A percentile compares a stretch with the other conserved stretches of the same genome.
phyloP scores from a whole-genome alignment of 2,888 invertebrate species.

The Myopa tessellatipennis region DNA sequence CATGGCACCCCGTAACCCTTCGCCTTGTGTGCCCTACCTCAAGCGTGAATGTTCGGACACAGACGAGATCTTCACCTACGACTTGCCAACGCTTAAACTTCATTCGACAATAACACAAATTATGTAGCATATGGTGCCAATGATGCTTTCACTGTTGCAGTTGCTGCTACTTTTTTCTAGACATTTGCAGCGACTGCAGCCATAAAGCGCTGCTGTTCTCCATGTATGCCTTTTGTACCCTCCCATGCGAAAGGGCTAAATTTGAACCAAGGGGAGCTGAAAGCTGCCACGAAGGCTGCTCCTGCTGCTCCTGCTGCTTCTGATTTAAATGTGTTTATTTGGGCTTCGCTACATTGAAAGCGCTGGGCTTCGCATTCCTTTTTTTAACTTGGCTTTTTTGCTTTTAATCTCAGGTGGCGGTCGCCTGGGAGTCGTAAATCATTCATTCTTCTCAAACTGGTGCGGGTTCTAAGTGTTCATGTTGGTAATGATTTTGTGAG shows the following conservation, averaged over 20 bases:
- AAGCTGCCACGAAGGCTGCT: constrained; percentile 3
- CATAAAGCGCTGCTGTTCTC: background rate
- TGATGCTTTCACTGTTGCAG: constrained; percentile 54
- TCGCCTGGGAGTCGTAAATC: constrained; percentile 67
- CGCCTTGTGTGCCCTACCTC: no score
- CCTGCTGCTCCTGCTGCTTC: constrained; percentile 42
- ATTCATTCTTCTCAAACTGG: constrained; percentile 42
- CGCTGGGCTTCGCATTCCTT: constrained; percentile 33
- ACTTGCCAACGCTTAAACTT: constrained; percentile 50
- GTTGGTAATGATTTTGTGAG: constrained; percentile 16
- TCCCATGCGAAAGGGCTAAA: constrained; percentile 19
- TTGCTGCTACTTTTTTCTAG: constrained; percentile 35
- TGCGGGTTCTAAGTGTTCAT: constrained; percentile 8
- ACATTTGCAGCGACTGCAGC: background rate
- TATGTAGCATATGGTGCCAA: constrained; percentile 69
- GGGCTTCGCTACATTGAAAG: constrained; percentile 54
- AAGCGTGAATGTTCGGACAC: no score
- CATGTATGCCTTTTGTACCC: background rate
- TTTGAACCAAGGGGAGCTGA: constrained; percentile 48
- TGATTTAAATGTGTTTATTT: constrained; percentile 63
- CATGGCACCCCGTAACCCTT: no score
- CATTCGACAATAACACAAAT: constrained; percentile 67
- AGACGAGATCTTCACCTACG: constrained; percentile 8
- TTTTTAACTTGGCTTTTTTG: constrained; percentile 45
- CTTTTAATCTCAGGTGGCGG: constrained; percentile 68